Percentiles rank a stretch among this genome's conserved stretches.
Conservation (phyloP, 2,888 invertebrate genomes). For the Endotricha flammealis region DNA sequence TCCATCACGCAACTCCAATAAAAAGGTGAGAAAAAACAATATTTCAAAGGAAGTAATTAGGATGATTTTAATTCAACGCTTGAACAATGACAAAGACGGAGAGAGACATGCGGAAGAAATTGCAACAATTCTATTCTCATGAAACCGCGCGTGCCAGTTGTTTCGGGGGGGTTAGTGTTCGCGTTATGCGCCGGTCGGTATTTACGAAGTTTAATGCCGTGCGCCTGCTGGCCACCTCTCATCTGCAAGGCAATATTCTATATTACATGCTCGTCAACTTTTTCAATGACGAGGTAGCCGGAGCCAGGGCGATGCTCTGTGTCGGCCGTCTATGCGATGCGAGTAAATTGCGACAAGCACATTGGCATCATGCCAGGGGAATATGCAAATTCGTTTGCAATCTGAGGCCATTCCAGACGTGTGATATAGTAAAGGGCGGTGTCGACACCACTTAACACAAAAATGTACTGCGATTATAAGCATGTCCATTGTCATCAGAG, state of each 20-base stretch:
- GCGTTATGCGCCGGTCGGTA: conserved; percentile 24
- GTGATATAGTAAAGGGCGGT: conserved; percentile 31
- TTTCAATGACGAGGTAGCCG: conserved; percentile 8
- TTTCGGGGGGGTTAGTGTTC: conserved; percentile 26
- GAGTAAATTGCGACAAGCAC: conserved; percentile 36
- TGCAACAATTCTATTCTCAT: conserved; percentile 17
- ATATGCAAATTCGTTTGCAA: conserved; percentile 66
- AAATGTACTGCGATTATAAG: not conserved
- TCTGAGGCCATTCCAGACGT: conserved; percentile 44
- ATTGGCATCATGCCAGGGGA: conserved; percentile 52
- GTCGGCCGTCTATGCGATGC: conserved; percentile 26
- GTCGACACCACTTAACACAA: conserved; percentile 32
- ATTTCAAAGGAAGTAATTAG: not conserved
- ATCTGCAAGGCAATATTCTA: not conserved
- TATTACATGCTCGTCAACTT: conserved; percentile 3
- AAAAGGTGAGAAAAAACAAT: conserved; percentile 4
- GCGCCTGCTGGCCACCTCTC: not conserved
- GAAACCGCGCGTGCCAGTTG: conserved; percentile 4
- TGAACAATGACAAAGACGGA: not conserved
- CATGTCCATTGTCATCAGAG: too few species aligned
- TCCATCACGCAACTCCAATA: not conserved
- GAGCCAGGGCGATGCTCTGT: conserved; percentile 34
- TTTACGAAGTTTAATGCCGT: conserved; percentile 18
- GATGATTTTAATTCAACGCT: conserved; percentile 17
- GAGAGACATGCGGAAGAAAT: conserved; percentile 28